A percentile compares a stretch with the other conserved stretches of the same genome.
These are phyloP conservation scores for Chrysomela aeneicollis DNA, from an alignment of 2,888 invertebrate species.

Conservation along the genomic window DNA sequence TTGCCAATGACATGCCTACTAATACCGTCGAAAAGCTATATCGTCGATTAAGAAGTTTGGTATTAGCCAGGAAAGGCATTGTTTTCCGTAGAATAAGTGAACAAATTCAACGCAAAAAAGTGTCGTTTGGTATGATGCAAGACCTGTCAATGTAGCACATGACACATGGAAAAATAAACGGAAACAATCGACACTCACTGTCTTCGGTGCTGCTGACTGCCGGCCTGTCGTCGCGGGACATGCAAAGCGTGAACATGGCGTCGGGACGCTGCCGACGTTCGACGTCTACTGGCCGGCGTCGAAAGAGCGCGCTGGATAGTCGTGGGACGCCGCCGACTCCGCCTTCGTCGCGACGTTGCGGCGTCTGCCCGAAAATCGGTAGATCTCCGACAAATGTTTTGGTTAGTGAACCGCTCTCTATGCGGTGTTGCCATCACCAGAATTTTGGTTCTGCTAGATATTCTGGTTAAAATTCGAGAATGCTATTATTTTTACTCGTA, in stretches of 20 bases:
- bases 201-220: constrained; percentile 49
- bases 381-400: background rate
- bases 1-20: no score
- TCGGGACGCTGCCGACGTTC: constrained; percentile 36
- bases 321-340: constrained; percentile 31
- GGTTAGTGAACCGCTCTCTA: background rate
- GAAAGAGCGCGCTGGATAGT: constrained; percentile 29
- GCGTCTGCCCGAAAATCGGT: background rate
- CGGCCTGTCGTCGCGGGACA: constrained; percentile 56
- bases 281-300: constrained; percentile 20
- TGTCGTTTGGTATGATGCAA: no score
- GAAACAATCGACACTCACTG: constrained; percentile 40
- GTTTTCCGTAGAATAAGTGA: no score
- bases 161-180: background rate
- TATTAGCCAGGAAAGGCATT: no score
- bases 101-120: no score
- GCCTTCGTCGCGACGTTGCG: constrained; percentile 1
- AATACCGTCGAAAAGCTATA: no score
- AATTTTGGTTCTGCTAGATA: no score
- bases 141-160: no score
- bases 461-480: no score
- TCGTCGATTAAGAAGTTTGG: no score
- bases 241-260: constrained; percentile 57
- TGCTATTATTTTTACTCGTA: no score
- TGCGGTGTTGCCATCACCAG: no score